A percentile compares a stretch with the other conserved stretches of the same genome.
These are phyloP conservation scores for Cantharis flavilabris DNA, from an alignment of 2,888 invertebrate genomes.

Conservation along the genomic window DNA sequence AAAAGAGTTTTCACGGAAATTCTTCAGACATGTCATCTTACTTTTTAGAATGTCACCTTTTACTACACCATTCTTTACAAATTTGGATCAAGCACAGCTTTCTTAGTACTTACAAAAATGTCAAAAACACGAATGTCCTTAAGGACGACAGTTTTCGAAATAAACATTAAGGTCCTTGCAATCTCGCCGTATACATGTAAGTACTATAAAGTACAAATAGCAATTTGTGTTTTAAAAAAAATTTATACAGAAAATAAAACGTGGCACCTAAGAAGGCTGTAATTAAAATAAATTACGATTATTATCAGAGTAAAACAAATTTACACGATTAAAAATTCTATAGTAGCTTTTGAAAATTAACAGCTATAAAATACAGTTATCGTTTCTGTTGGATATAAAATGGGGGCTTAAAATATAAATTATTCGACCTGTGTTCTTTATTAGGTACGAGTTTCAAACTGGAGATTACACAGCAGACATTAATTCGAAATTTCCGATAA, in stretches of 20 bases:
- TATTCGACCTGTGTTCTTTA: constrained; percentile 42
- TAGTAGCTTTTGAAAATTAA: constrained; percentile 38
- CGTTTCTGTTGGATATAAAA: constrained; percentile 40
- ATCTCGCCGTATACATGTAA: too few species aligned
- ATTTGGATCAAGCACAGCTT: too few species aligned
- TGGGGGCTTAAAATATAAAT: constrained; percentile 45
- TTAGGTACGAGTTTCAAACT: constrained; percentile 42
- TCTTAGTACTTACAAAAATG: too few species aligned
- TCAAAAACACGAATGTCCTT: too few species aligned
- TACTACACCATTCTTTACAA: too few species aligned
- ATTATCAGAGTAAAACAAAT: constrained; percentile 4
- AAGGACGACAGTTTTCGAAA: too few species aligned
- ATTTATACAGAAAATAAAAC: background rate
- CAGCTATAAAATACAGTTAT: constrained; percentile 44
- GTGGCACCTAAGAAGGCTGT: background rate
- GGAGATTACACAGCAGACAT: constrained; percentile 49
- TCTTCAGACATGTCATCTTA: too few species aligned
- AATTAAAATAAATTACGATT: constrained; percentile 22
- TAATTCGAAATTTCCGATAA: constrained; percentile 49
- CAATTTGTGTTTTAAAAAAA: too few species aligned
- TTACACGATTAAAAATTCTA: constrained; percentile 24
- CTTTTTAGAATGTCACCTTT: too few species aligned
- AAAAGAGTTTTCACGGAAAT: too few species aligned
- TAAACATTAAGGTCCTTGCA: too few species aligned
- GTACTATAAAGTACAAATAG: too few species aligned